These are phyloP conservation scores for Vespertilio murinus DNA, from an alignment of 2,797 vertebrate species.

Conservation along the genomic window DNA sequence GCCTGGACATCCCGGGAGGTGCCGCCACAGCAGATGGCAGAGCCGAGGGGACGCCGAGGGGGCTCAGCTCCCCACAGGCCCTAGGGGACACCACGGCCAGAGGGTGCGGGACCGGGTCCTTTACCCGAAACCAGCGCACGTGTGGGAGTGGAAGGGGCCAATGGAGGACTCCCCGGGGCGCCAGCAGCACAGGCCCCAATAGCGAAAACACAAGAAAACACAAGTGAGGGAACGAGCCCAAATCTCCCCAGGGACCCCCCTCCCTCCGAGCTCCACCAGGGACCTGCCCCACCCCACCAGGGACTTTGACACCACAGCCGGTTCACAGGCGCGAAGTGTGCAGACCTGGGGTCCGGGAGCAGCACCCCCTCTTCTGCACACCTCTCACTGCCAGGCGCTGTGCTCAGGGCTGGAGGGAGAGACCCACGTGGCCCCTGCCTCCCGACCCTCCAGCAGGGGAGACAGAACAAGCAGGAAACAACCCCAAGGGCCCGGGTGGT, in stretches of 20 bases:
- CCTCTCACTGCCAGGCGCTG: neutral
- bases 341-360: neutral
- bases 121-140: neutral
- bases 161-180: neutral
- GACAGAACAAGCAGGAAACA: neutral
- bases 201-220: neutral
- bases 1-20: neutral
- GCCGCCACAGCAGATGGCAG: neutral
- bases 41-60: neutral
- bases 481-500: neutral
- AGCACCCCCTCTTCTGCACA: neutral
- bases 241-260: neutral
- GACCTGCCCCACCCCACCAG: neutral
- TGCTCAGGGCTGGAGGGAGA: neutral
- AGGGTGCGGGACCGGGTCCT: no score
- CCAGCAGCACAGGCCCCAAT: neutral
- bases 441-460: neutral
- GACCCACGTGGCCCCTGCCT: neutral
- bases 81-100: no score
- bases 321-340: neutral
- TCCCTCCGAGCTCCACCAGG: neutral
- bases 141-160: neutral
- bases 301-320: neutral
- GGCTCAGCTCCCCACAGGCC: neutral
- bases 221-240: neutral